phyloP scores from a whole-genome alignment of 2,888 invertebrate species.

The Xestia ashworthii region DNA sequence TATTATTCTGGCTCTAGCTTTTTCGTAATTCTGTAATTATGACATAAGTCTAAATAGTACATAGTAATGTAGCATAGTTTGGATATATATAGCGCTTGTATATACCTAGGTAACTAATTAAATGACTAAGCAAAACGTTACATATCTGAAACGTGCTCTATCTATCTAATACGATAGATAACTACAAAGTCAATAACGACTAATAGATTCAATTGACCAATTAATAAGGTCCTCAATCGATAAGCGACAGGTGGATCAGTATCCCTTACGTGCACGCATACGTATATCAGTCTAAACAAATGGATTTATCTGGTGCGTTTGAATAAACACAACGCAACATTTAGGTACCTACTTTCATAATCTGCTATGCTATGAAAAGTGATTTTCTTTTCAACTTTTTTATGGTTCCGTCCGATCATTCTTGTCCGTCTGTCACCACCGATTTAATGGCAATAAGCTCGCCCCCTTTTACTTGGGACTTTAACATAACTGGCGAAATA shows the following conservation, averaged over 20 bases:
- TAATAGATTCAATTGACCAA: slow-evolving; percentile 13
- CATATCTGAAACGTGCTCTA: not conserved
- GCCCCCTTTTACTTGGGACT: no score
- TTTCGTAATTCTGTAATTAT: not conserved
- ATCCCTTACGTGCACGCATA: not conserved
- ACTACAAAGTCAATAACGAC: not conserved
- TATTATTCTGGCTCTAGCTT: not conserved
- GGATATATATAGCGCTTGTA: no score
- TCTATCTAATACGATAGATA: not conserved
- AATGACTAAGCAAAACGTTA: not conserved
- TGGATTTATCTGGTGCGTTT: slow-evolving; percentile 24
- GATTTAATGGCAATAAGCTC: no score
- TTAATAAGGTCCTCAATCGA: slow-evolving; percentile 16
- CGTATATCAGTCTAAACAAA: not conserved
- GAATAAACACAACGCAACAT: slow-evolving; percentile 19
- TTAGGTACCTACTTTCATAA: slow-evolving; percentile 12
- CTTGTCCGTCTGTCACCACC: no score
- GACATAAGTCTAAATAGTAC: no score
- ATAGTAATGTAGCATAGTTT: no score
- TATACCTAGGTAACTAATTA: not conserved
- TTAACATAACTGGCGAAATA: no score
- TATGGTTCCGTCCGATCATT: no score
- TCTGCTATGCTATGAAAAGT: slow-evolving; percentile 11
- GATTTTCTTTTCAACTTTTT: not conserved
- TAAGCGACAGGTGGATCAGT: not conserved